A percentile compares a stretch with the other conserved stretches of the same genome.
These are phyloP conservation scores for Chalcosyrphus nemorum DNA, from an alignment of 2,888 invertebrate species.

Conservation along the genomic window DNA sequence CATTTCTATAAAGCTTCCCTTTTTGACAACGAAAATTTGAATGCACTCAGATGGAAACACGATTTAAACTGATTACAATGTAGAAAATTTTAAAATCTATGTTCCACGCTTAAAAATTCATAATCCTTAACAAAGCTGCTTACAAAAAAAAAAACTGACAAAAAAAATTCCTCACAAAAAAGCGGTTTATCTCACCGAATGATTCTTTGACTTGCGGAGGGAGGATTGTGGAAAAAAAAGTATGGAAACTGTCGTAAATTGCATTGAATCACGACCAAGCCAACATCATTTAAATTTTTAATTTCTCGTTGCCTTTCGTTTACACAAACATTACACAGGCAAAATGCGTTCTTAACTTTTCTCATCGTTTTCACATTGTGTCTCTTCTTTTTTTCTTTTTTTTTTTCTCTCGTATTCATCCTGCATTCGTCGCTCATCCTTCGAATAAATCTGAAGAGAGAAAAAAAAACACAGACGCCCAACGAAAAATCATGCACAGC, in stretches of 20 bases:
- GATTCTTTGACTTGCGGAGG: not conserved
- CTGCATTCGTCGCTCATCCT: not conserved
- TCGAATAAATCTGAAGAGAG: not conserved
- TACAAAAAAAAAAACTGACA: no score
- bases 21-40: no score
- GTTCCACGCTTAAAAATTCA: not conserved
- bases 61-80: no score
- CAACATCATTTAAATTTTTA: constrained; percentile 14
- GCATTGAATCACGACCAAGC: constrained; percentile 7
- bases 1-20: no score
- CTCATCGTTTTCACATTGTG: constrained; percentile 14
- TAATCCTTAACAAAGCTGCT: not conserved
- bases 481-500: constrained; percentile 23
- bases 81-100: no score
- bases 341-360: constrained; percentile 33
- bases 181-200: not conserved
- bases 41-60: no score
- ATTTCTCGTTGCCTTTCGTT: constrained; percentile 8
- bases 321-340: constrained; percentile 2
- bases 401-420: not conserved
- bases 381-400: no score
- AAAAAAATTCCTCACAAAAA: no score
- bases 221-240: no score
- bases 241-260: constrained; percentile 10
- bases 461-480: not conserved